Percentiles rank a stretch among this genome's conserved stretches.
phyloP scores from a whole-genome alignment of 2,113 vertebrate genomes.

The Psittacara wagleri region DNA sequence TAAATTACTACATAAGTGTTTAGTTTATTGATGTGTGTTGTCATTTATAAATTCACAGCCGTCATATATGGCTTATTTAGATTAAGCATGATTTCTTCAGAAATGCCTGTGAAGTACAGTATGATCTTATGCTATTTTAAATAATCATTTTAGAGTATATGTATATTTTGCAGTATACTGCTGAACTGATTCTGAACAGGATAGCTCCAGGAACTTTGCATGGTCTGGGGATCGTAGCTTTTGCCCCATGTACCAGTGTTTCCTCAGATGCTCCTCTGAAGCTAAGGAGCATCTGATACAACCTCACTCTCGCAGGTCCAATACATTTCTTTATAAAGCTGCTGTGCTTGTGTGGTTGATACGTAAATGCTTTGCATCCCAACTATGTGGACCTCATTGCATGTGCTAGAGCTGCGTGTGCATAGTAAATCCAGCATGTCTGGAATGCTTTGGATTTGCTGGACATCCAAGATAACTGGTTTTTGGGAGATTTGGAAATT shows the following conservation, averaged over 20 bases:
- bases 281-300: background rate
- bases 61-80: background rate
- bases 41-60: slow-evolving; percentile 40
- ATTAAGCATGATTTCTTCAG: slow-evolving; percentile 7
- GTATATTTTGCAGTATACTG: background rate
- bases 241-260: background rate
- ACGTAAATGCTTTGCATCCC: background rate
- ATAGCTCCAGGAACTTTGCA: background rate
- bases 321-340: background rate
- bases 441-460: background rate
- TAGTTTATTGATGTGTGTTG: slow-evolving; percentile 54
- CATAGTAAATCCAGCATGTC: background rate
- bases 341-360: background rate
- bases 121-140: slow-evolving; percentile 30
- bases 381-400: background rate
- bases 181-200: background rate
- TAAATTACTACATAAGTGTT: slow-evolving; percentile 40
- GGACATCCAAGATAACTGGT: background rate
- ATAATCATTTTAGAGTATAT: background rate
- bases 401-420: background rate
- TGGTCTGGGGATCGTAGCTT: background rate
- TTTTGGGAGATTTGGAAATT: background rate
- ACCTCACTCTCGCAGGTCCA: background rate
- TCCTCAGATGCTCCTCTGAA: background rate
- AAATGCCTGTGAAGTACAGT: background rate